Base-by-base conservation (phyloP, 37 sponge, comb jelly and placozoan species). In the Mnemiopsis leidyi region DNA sequence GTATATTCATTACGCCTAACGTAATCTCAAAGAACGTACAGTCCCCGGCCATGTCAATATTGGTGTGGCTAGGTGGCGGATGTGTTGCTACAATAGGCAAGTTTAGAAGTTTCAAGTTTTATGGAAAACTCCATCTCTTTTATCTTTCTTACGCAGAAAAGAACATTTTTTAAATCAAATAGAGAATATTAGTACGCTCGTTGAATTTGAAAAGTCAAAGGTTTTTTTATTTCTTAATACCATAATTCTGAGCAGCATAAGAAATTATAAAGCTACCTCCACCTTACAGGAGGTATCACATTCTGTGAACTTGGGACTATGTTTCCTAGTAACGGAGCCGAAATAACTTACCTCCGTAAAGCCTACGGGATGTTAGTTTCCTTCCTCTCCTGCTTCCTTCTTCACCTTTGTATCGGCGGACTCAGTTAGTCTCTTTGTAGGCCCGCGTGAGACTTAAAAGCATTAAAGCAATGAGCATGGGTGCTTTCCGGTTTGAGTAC, bases 311-410 rank as follows among this genome's bases (percentile, higher is more conserved):
- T 71, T 13, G 75, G 75, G 7, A 71, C 75, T 23, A 71, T 71
- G 75, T 71, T 71, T 71, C 75, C 75, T 25, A 71, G 75, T 71
- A 71, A 71, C 75, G 75, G 75, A 29, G 75, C 75, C 25, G 75
- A 71, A 28, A 71, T 71, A 71, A 71, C 75, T 18, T 71, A 71
- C 30, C n/a, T 71, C 5, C 75, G 75, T 3, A 71, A 71, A 71
- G 75, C 75, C 5, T 71, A 71, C 30, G 75, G 75, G 3, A 28
- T 28, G 25, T 23, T 71, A 25, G 75, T 71, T 7, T 71, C 75
- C n/a, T 71, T 71, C n/a, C 75, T 71, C 5, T 71, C 75, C 75
- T 71, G 75, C 20, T 71, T 71, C 20, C 30, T 71, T 5, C 20
- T 71, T 7, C 75, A 71, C 2, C 75, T 71, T 18, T n/a, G 25